These are phyloP conservation scores for Eretmochelys imbricata DNA, from an alignment of 2,113 vertebrate genomes.

Conservation along the genomic window DNA sequence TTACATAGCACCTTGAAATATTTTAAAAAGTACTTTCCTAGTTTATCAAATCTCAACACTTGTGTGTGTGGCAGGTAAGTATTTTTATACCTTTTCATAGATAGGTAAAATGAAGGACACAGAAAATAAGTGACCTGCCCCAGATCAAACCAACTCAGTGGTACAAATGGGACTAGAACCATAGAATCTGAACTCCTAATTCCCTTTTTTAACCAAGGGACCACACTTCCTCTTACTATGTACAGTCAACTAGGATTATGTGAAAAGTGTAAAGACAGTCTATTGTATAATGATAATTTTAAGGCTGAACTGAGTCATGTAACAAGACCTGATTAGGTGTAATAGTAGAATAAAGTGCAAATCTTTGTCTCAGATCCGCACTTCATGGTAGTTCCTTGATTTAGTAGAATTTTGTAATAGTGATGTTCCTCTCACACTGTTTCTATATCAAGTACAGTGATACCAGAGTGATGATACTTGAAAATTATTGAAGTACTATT, in stretches of 20 bases:
- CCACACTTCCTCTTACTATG: not conserved
- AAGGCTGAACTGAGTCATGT: not conserved
- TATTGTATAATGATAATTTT: not conserved
- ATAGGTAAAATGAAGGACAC: not conserved
- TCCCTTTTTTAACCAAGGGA: not conserved
- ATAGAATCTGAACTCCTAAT: not conserved
- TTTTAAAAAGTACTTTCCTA: not conserved
- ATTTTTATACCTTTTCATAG: not conserved
- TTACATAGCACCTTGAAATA: not conserved
- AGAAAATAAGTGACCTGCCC: not conserved
- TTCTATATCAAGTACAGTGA: not conserved
- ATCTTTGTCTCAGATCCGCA: not conserved
- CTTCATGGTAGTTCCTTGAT: not conserved
- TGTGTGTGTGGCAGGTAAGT: not conserved
- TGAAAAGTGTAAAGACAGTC: not conserved
- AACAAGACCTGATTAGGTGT: not conserved
- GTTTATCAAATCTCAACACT: not conserved
- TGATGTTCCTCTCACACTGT: not conserved
- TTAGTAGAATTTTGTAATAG: not conserved
- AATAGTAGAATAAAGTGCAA: not conserved
- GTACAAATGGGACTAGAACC: rapidly evolving
- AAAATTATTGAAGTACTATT: not conserved
- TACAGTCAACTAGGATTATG: not conserved
- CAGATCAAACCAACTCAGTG: not conserved
- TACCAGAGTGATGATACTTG: not conserved